Percentiles rank a stretch among this genome's conserved stretches.
Conservation (phyloP, 2,797 vertebrate genomes). For the Hyperoplus immaculatus region DNA sequence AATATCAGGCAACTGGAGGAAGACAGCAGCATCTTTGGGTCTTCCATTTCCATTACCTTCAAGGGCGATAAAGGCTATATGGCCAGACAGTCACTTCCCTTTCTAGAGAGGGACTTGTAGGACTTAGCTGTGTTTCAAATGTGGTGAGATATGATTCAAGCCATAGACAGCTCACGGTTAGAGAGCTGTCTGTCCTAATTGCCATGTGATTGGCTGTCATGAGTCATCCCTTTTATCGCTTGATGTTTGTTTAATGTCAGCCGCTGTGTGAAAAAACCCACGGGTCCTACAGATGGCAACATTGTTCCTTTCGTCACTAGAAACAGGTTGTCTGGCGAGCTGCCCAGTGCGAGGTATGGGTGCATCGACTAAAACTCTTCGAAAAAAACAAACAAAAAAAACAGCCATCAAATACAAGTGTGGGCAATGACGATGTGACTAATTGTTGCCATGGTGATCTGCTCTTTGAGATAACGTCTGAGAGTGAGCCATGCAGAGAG, state of each 20-base stretch:
- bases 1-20: constrained; percentile 12
- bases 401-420: constrained; percentile 80
- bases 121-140: constrained; percentile 35
- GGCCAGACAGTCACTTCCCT: constrained; percentile 14
- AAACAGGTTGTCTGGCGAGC: constrained; percentile 68
- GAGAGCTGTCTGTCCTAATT: constrained; percentile 66
- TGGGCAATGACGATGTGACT: constrained; percentile 83
- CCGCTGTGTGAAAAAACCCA: constrained; percentile 69
- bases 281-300: constrained; percentile 87
- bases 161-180: constrained; percentile 21
- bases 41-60: constrained; percentile 47
- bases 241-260: constrained; percentile 50
- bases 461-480: constrained; percentile 78
- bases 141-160: constrained; percentile 48
- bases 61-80: constrained; percentile 1
- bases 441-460: constrained; percentile 85
- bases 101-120: constrained; percentile 31
- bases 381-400: constrained; percentile 83
- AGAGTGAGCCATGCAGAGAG: constrained; percentile 47
- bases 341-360: constrained; percentile 68
- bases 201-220: constrained; percentile 74
- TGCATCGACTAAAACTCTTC: constrained; percentile 68
- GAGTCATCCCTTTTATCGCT: constrained; percentile 67
- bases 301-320: constrained; percentile 77
- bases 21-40: constrained; percentile 18